These are phyloP conservation scores for Solenodon paradoxus DNA, from an alignment of 2,113 vertebrate species.

Conservation along the genomic window DNA sequence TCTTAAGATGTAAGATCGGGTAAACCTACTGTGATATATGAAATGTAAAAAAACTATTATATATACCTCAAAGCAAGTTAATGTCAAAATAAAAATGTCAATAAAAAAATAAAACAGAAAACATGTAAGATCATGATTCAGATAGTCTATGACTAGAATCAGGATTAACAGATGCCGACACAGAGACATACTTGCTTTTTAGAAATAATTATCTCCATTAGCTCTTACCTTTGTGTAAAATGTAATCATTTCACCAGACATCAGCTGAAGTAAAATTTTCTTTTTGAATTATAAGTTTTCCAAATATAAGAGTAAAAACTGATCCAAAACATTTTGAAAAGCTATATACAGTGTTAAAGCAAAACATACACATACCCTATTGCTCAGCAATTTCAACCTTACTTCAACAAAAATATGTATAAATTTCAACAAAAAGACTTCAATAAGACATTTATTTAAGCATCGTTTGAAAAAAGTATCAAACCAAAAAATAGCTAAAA, in stretches of 20 bases:
- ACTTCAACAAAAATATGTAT: neutral
- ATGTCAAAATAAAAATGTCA: too few species aligned
- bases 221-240: neutral
- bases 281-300: neutral
- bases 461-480: neutral
- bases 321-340: neutral
- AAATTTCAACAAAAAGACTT: neutral
- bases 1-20: neutral
- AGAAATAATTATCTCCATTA: neutral
- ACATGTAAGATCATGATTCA: too few species aligned
- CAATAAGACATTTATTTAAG: neutral
- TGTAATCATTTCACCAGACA: neutral
- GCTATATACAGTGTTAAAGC: neutral
- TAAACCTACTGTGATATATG: too few species aligned
- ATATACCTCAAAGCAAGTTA: too few species aligned
- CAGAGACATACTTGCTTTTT: neutral
- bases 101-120: too few species aligned
- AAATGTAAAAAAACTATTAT: too few species aligned
- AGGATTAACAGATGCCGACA: neutral
- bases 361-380: neutral
- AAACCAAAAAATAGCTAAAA: neutral
- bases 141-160: neutral
- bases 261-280: neutral
- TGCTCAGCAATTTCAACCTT: neutral
- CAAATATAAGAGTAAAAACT: neutral